phyloP scores from a whole-genome alignment of 2,113 vertebrate genomes.

The Corythoichthys intestinalis region DNA sequence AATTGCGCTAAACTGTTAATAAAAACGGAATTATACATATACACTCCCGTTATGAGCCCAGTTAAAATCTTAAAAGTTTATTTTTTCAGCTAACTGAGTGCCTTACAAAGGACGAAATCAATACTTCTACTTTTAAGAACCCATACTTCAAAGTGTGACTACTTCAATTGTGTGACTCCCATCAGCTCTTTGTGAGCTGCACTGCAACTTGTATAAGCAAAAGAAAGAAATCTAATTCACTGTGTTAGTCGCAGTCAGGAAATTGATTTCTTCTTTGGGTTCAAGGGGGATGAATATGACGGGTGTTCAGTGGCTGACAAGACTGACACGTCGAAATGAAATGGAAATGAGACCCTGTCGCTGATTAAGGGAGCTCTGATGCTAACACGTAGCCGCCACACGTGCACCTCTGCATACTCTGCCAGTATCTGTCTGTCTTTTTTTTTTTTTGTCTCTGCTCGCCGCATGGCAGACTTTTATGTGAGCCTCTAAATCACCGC shows the following conservation, averaged over 20 bases:
- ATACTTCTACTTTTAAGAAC: neutral
- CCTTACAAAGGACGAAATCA: no score
- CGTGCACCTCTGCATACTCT: slow-evolving; percentile 15
- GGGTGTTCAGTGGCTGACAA: slow-evolving; percentile 14
- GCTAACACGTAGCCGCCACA: neutral
- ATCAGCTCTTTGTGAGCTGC: neutral
- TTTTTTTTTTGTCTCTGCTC: slow-evolving; percentile 10
- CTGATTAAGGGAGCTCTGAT: slow-evolving; percentile 14
- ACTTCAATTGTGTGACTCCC: neutral
- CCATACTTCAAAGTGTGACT: neutral
- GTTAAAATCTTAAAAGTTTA: no score
- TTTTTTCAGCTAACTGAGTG: neutral
- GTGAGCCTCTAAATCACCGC: slow-evolving; percentile 46
- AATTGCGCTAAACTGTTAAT: no score
- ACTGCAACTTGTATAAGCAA: slow-evolving; percentile 22
- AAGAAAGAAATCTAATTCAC: neutral
- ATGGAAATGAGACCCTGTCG: slow-evolving; percentile 12
- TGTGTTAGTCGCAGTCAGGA: slow-evolving; percentile 24
- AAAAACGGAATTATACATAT: no score
- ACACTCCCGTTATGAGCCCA: no score
- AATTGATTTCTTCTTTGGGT: slow-evolving; percentile 19
- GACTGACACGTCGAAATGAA: slow-evolving; percentile 35
- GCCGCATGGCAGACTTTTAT: slow-evolving; percentile 48
- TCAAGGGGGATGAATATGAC: slow-evolving; percentile 16
- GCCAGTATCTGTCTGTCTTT: slow-evolving; percentile 18